Percentiles rank a stretch among this genome's conserved stretches.
phyloP scores from a whole-genome alignment of 2,113 vertebrate genomes.

The Anarrhichthys ocellatus region DNA sequence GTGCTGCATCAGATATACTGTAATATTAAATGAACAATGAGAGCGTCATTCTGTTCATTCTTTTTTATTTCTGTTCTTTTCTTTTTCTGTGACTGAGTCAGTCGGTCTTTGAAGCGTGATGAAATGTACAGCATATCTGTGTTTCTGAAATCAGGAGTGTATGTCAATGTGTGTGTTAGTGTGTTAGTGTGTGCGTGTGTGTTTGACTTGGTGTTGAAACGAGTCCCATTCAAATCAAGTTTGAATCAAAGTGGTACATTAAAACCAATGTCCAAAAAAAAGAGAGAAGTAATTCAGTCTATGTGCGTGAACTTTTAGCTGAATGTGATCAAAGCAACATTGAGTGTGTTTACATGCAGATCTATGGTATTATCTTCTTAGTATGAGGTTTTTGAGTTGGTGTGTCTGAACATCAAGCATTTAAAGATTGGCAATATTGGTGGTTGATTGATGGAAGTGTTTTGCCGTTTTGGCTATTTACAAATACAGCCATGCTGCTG shows the following conservation, averaged over 20 bases:
- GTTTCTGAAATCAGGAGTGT: constrained; percentile 59
- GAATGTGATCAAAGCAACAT: constrained; percentile 43
- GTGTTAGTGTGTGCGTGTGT: background rate
- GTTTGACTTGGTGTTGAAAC: constrained; percentile 33
- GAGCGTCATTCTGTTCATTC: constrained; percentile 43
- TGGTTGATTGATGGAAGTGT: background rate
- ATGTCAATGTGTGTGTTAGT: constrained; percentile 28
- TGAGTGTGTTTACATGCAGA: constrained; percentile 65
- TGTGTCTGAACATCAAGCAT: constrained; percentile 34
- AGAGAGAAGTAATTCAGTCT: constrained; percentile 32
- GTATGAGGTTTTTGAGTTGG: constrained; percentile 44
- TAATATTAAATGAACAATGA: constrained; percentile 67
- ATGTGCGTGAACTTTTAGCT: constrained; percentile 40
- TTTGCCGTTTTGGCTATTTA: constrained; percentile 9
- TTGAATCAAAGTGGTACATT: constrained; percentile 37
- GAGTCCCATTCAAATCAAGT: constrained; percentile 38
- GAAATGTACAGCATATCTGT: constrained; percentile 68
- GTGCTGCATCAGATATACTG: constrained; percentile 82
- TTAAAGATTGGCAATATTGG: constrained; percentile 55
- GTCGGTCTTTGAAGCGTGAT: constrained; percentile 45
- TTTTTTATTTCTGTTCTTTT: constrained; percentile 25
- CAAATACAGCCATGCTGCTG: constrained; percentile 3
- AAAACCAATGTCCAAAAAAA: constrained; percentile 30
- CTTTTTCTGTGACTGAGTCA: constrained; percentile 41
- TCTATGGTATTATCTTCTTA: constrained; percentile 47